Evolutionary conservation across 2,113 vertebrate species (phyloP).

Genomic region (Notarius quadriscutis): DNA sequence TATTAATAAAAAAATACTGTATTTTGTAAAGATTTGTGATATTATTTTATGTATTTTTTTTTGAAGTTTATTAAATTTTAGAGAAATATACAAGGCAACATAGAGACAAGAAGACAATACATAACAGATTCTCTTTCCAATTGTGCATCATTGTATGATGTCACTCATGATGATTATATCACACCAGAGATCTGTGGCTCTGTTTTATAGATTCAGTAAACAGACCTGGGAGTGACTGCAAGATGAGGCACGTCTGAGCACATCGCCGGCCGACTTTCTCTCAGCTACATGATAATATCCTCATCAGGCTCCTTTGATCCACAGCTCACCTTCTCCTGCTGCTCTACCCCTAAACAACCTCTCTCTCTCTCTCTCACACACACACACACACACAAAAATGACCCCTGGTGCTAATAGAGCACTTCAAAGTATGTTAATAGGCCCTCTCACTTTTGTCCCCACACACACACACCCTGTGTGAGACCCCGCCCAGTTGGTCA

Average conservation of each 20-base stretch:
- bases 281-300: conserved; percentile 40
- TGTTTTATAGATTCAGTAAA: not conserved
- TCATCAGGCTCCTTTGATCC: conserved; percentile 86
- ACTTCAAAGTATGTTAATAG: conserved; percentile 85
- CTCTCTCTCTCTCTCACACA: conserved; percentile 57
- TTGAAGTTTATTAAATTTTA: too few species aligned
- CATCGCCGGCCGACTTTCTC: not conserved
- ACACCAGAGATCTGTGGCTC: not conserved
- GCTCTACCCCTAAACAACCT: conserved; percentile 60
- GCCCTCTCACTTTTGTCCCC: conserved; percentile 71
- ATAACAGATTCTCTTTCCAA: not conserved
- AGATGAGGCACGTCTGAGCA: conserved; percentile 14
- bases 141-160: not conserved
- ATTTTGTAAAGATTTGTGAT: not conserved
- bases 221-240: not conserved
- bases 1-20: not conserved
- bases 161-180: not conserved
- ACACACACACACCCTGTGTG: conserved; percentile 49
- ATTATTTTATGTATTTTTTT: not conserved
- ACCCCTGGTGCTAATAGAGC: conserved; percentile 78
- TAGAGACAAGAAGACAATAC: too few species aligned
- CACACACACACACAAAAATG: conserved; percentile 70
- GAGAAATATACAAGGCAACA: too few species aligned
- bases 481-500: conserved; percentile 56
- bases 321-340: conserved; percentile 61